Evolutionary conservation across 2,113 vertebrate species (phyloP).

Genomic region (Suncus etruscus): DNA sequence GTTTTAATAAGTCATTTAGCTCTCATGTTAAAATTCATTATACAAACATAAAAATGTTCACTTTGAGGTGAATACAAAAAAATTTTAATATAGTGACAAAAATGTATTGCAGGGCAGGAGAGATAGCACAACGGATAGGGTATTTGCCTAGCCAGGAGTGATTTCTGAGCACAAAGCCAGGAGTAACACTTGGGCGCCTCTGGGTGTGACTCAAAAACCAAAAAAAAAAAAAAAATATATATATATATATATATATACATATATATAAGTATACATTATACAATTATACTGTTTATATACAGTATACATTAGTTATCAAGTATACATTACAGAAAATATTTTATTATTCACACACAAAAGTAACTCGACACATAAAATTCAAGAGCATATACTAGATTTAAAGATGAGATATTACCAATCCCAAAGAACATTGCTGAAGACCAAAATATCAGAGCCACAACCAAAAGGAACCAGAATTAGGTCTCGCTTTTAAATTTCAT

Average conservation of each 20-base stretch:
- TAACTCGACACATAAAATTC: slow-evolving; percentile 31
- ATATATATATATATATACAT: too few relatives aligned
- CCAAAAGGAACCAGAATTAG: neutral
- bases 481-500: neutral
- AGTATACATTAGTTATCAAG: neutral
- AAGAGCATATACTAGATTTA: slow-evolving; percentile 23
- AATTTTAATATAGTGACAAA: slow-evolving; percentile 62
- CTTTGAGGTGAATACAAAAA: slow-evolving; percentile 30
- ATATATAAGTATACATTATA: too few relatives aligned
- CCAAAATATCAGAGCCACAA: slow-evolving; percentile 27
- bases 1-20: too few relatives aligned
- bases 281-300: neutral
- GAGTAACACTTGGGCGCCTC: too few relatives aligned
- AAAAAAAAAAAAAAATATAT: too few relatives aligned
- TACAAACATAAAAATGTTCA: neutral
- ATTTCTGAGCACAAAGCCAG: too few relatives aligned
- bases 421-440: slow-evolving; percentile 32
- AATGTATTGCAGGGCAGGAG: neutral
- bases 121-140: too few relatives aligned
- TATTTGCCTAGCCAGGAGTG: too few relatives aligned
- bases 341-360: slow-evolving; percentile 26
- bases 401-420: slow-evolving; percentile 31
- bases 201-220: too few relatives aligned
- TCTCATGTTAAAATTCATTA: neutral
- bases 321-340: neutral